Percentiles rank a stretch among this genome's conserved stretches.
Conservation (phyloP, 2,888 invertebrate genomes). For the Podotricha telesiphe region DNA sequence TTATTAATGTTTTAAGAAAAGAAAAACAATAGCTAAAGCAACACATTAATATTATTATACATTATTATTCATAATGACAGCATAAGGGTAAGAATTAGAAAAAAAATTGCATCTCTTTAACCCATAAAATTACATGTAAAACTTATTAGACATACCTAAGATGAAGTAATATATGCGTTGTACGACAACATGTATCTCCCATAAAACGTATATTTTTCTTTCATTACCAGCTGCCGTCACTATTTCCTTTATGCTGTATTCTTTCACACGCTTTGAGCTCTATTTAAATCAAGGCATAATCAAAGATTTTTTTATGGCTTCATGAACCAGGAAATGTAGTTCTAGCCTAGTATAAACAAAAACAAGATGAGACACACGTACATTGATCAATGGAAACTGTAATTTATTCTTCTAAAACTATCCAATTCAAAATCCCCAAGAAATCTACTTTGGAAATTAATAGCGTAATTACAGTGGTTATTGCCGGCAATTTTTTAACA, state of each 20-base stretch:
- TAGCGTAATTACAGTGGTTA: slow-evolving; percentile 40
- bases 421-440: slow-evolving; percentile 26
- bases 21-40: no score
- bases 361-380: slow-evolving; percentile 31
- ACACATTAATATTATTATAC: no score
- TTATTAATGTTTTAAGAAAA: no score
- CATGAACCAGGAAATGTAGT: slow-evolving; percentile 62
- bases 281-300: slow-evolving; percentile 64
- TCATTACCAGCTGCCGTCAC: slow-evolving; percentile 54
- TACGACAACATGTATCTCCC: slow-evolving; percentile 25
- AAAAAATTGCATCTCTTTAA: not conserved
- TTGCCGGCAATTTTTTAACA: slow-evolving; percentile 45
- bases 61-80: no score
- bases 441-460: slow-evolving; percentile 40
- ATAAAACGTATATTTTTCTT: slow-evolving; percentile 49
- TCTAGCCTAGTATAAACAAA: slow-evolving; percentile 35
- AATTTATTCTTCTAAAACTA: slow-evolving; percentile 36
- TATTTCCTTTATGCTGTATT: slow-evolving; percentile 62
- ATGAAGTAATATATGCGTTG: slow-evolving; percentile 9
- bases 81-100: no score
- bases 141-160: not conserved
- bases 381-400: slow-evolving; percentile 31
- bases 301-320: slow-evolving; percentile 58
- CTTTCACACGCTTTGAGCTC: slow-evolving; percentile 67
- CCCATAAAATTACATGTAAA: not conserved